Conservation (phyloP, 2,888 invertebrate species). For the Falcaria lacertinaria region DNA sequence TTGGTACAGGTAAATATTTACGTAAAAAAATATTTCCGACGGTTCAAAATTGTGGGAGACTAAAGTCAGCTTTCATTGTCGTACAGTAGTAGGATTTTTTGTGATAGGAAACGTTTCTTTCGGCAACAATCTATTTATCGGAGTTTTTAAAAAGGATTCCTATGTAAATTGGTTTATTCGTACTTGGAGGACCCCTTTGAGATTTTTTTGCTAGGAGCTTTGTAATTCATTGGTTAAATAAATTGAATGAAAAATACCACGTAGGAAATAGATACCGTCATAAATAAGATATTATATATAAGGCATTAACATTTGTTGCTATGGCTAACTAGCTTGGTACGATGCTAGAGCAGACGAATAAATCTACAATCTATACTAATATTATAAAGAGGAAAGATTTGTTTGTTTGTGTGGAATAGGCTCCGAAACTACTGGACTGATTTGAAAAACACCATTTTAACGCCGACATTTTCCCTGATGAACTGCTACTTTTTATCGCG, state of each 20-base stretch:
- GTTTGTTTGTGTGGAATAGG: too few relatives aligned
- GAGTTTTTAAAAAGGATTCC: constrained; percentile 56
- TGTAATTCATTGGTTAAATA: constrained; percentile 33
- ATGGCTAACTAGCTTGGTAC: too few relatives aligned
- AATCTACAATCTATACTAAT: too few relatives aligned
- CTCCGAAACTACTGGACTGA: too few relatives aligned
- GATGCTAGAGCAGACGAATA: too few relatives aligned
- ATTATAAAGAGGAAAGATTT: too few relatives aligned
- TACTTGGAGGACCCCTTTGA: constrained; percentile 42
- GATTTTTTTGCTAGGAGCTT: constrained; percentile 28
- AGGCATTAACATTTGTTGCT: too few relatives aligned
- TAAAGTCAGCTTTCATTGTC: constrained; percentile 23
- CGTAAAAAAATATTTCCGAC: too few relatives aligned
- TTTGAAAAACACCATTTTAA: too few relatives aligned
- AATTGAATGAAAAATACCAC: constrained; percentile 3
- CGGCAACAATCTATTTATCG: constrained; percentile 50
- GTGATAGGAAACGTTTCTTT: constrained; percentile 45
- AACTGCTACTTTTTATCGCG: too few relatives aligned
- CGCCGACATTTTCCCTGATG: too few relatives aligned
- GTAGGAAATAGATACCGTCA: not conserved
- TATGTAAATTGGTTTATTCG: constrained; percentile 49
- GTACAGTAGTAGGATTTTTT: constrained; percentile 31
- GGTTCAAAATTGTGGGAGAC: constrained; percentile 19
- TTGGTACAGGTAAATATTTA: constrained; percentile 7
- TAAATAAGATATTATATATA: not conserved